phyloP scores from a whole-genome alignment of 2,113 vertebrate species.

The Scopus umbretta region DNA sequence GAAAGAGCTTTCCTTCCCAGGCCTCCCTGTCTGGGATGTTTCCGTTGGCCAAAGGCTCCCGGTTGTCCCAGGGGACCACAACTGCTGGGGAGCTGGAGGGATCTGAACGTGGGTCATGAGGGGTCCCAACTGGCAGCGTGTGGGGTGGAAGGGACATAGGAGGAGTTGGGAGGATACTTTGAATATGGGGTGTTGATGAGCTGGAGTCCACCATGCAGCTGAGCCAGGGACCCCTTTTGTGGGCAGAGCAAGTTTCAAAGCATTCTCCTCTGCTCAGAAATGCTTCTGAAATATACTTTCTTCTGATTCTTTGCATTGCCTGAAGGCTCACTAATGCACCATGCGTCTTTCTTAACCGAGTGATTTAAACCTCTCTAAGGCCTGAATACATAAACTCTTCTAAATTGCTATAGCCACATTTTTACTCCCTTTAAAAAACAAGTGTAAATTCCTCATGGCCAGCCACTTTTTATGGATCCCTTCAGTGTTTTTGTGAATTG shows the following conservation, averaged over 20 bases:
- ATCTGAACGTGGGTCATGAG: rapidly evolving
- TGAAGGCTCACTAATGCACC: neutral
- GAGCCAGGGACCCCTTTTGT: neutral
- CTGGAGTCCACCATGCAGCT: neutral
- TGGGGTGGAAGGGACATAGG: neutral
- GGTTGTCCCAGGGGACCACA: neutral
- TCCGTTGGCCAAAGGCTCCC: neutral
- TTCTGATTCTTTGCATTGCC: neutral
- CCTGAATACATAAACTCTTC: constrained; percentile 33
- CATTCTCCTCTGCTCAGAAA: neutral
- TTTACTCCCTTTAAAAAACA: constrained; percentile 55
- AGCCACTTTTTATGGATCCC: constrained; percentile 58
- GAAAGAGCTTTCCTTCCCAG: neutral
- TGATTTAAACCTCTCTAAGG: constrained; percentile 27
- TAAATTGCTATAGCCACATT: constrained; percentile 38
- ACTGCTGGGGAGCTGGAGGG: neutral
- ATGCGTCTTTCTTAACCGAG: neutral
- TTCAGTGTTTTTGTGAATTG: constrained; percentile 48
- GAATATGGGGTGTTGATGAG: rapidly evolving
- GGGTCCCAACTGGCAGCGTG: rapidly evolving
- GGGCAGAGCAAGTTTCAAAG: neutral
- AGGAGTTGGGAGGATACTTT: neutral
- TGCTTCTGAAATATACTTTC: neutral
- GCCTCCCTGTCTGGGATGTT: neutral
- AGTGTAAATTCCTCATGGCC: constrained; percentile 60